phyloP scores from a whole-genome alignment of 1,140 invertebrate species.

The Odontomachus brunneus region DNA sequence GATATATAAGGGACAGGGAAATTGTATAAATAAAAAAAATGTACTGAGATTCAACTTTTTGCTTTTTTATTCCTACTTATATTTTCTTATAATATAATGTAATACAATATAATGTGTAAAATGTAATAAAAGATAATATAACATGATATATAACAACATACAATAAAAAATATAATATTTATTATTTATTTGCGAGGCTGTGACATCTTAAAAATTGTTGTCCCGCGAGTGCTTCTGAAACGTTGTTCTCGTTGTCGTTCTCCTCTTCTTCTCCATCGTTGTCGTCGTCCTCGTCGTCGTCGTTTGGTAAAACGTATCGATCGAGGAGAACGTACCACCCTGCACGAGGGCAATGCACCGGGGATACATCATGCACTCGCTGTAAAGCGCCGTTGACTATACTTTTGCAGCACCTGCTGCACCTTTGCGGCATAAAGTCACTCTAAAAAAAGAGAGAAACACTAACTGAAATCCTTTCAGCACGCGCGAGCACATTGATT shows the following conservation, averaged over 20 bases:
- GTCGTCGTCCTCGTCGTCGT: slow-evolving; percentile 44
- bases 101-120: too few species aligned
- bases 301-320: slow-evolving; percentile 68
- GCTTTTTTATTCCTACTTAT: too few species aligned
- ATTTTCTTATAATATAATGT: too few species aligned
- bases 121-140: too few species aligned
- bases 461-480: slow-evolving; percentile 1
- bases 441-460: slow-evolving; percentile 26
- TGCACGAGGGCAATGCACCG: slow-evolving; percentile 72
- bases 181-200: background rate
- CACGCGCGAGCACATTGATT: slow-evolving; percentile 13
- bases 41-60: too few species aligned
- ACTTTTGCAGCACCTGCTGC: slow-evolving; percentile 55
- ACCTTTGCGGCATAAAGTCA: slow-evolving; percentile 49
- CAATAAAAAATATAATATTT: too few species aligned
- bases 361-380: slow-evolving; percentile 71
- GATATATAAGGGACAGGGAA: too few species aligned
- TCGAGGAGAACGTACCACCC: slow-evolving; percentile 70
- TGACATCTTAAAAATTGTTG: background rate
- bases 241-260: slow-evolving; percentile 20
- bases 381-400: slow-evolving; percentile 66
- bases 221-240: slow-evolving; percentile 22
- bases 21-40: too few species aligned
- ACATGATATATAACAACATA: too few species aligned
- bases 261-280: background rate